These are phyloP conservation scores for Danio albolineatus DNA, from an alignment of 2,797 vertebrate genomes.

Conservation along the genomic window DNA sequence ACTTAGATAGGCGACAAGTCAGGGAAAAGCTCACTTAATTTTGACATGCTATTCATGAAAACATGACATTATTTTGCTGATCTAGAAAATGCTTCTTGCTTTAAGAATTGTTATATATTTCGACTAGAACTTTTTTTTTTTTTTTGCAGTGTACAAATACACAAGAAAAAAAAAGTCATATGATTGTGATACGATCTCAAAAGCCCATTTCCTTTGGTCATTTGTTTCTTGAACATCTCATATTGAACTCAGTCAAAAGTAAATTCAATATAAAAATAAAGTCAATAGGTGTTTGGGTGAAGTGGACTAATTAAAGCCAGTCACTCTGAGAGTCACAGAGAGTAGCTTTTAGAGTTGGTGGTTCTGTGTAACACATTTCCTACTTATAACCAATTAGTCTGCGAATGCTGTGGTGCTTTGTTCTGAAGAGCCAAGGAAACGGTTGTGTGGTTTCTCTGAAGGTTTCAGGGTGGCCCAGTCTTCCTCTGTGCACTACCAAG, in stretches of 20 bases:
- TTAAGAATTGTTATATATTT: too few relatives aligned
- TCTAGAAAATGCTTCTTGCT: too few relatives aligned
- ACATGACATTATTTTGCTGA: too few relatives aligned
- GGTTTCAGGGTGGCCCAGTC: constrained; percentile 54
- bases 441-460: constrained; percentile 54
- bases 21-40: too few relatives aligned
- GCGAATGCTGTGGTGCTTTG: constrained; percentile 40
- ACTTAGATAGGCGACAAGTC: too few relatives aligned
- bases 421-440: constrained; percentile 41
- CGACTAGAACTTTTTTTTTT: too few relatives aligned
- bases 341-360: constrained; percentile 36
- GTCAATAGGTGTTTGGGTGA: background rate
- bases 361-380: constrained; percentile 37
- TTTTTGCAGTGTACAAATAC: too few relatives aligned
- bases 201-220: background rate
- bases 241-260: background rate
- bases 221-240: background rate
- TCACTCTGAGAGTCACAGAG: background rate
- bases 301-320: constrained; percentile 22
- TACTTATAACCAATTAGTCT: constrained; percentile 56
- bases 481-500: constrained; percentile 18
- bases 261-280: background rate
- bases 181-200: background rate
- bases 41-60: too few relatives aligned
- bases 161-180: background rate